These are phyloP conservation scores for Ceuthmochares aereus DNA, from an alignment of 2,113 vertebrate species.

Conservation along the genomic window DNA sequence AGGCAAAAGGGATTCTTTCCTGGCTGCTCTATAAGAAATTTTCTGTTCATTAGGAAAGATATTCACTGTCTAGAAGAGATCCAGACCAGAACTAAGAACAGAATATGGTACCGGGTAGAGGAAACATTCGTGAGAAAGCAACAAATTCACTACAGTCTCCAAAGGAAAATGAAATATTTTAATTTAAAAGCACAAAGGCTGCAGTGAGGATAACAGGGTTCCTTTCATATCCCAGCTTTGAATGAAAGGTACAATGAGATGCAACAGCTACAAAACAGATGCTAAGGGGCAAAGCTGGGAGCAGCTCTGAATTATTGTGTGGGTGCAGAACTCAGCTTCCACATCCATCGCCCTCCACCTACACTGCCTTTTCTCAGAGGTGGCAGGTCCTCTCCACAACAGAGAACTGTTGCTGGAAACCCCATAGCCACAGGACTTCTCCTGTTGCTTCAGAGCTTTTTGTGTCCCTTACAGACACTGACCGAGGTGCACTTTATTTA, in stretches of 20 bases:
- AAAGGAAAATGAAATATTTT: not conserved
- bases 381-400: not conserved
- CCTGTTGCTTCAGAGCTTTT: not conserved
- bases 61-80: not conserved
- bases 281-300: not conserved
- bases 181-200: not conserved
- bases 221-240: not conserved
- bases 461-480: rapidly evolving
- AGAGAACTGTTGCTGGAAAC: not conserved
- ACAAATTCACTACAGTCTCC: not conserved
- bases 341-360: not conserved
- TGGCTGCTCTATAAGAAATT: constrained; percentile 22
- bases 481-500: not conserved
- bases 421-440: not conserved
- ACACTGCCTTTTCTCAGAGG: not conserved
- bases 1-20: not conserved
- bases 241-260: not conserved
- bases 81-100: not conserved
- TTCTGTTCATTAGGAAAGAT: not conserved
- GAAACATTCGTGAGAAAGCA: not conserved
- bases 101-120: not conserved
- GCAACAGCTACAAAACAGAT: not conserved
- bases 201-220: not conserved
- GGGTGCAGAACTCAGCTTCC: not conserved
- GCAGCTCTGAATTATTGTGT: not conserved